These are phyloP conservation scores for Macaria liturata DNA, from an alignment of 2,888 invertebrate species.

Conservation along the genomic window DNA sequence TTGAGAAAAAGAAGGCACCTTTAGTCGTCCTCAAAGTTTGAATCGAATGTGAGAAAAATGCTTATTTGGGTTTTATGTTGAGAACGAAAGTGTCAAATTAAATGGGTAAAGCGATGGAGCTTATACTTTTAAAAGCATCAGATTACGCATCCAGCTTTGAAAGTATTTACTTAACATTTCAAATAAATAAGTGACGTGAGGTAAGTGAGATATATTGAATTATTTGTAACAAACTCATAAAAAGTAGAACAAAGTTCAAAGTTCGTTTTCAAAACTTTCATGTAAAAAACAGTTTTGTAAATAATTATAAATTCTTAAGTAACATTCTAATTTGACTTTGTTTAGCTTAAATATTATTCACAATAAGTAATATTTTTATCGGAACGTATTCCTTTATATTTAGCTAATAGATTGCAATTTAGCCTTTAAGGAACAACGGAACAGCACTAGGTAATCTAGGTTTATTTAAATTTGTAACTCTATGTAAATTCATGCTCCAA, in stretches of 20 bases:
- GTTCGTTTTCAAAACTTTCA: no score
- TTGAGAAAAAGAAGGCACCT: conserved; percentile 37
- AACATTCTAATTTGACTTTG: no score
- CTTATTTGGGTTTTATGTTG: conserved; percentile 14
- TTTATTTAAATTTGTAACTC: conserved; percentile 26
- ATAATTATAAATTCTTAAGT: no score
- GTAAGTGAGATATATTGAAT: no score
- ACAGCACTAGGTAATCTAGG: conserved; percentile 12
- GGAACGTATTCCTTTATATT: no score
- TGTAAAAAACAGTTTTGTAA: no score
- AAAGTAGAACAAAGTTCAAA: no score
- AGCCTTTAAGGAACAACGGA: conserved; percentile 11
- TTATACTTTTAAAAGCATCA: conserved; percentile 25
- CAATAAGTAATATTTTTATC: no score
- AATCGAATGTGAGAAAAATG: conserved; percentile 16
- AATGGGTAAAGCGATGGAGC: conserved; percentile 16
- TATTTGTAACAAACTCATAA: no score
- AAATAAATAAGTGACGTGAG: no score
- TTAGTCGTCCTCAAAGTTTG: conserved; percentile 27
- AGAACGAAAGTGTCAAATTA: conserved; percentile 10
- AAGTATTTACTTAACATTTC: no score
- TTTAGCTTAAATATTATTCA: no score
- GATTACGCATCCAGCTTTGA: conserved; percentile 8
- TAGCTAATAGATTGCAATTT: conserved; percentile 10
- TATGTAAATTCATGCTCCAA: conserved; percentile 24